These are phyloP conservation scores for Lasioglossum pauxillum DNA, from an alignment of 2,888 invertebrate species.

Conservation along the genomic window DNA sequence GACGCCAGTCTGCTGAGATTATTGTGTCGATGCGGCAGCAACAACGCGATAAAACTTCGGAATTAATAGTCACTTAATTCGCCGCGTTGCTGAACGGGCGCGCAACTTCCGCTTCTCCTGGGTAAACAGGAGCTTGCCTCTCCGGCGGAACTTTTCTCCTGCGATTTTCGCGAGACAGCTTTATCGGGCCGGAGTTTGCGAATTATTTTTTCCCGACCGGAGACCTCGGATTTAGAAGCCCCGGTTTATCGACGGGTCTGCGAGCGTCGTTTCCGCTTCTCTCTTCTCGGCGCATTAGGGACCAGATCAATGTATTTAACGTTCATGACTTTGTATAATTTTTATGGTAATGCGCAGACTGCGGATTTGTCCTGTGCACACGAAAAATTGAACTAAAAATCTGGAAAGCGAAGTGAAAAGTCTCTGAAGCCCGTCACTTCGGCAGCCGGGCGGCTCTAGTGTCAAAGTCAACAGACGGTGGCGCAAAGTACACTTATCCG, in stretches of 20 bases:
- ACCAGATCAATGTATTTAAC: background rate
- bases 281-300: background rate
- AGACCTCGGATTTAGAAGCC: background rate
- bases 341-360: background rate
- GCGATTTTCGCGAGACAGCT: background rate
- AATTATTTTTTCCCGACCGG: background rate
- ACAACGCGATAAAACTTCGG: slow-evolving; percentile 43
- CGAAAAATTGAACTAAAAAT: background rate
- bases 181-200: background rate
- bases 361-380: background rate
- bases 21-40: slow-evolving; percentile 39
- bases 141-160: background rate
- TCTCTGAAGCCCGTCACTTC: background rate
- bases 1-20: slow-evolving; percentile 39
- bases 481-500: background rate
- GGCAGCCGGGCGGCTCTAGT: background rate
- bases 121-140: background rate
- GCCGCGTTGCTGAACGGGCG: background rate
- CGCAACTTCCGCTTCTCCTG: background rate
- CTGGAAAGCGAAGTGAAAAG: background rate
- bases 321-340: background rate
- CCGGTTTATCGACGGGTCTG: background rate
- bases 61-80: slow-evolving; percentile 36
- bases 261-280: background rate
- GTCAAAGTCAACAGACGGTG: background rate